Conservation (phyloP, 1,140 invertebrate genomes). For the Drosophila ficusphila region DNA sequence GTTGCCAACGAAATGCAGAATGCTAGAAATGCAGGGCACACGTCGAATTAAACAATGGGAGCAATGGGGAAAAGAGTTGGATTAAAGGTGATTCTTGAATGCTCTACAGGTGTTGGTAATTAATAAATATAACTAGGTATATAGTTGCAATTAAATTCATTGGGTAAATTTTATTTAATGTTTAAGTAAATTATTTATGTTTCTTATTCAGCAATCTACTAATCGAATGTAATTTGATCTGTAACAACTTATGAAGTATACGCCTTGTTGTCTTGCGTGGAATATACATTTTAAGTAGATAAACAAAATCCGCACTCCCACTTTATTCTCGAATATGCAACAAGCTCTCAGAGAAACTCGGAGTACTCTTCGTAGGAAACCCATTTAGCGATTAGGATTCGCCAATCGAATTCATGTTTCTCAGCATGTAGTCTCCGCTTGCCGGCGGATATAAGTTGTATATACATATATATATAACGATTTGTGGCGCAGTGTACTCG, state of each 20-base stretch:
- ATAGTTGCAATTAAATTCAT: too few species aligned
- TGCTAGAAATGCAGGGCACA: constrained; percentile 28
- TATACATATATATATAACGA: constrained; percentile 27
- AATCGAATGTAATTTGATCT: background rate
- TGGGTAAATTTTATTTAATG: too few species aligned
- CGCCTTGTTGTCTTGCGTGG: background rate
- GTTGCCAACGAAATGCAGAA: constrained; percentile 33
- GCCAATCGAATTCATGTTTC: constrained; percentile 79
- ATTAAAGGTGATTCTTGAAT: background rate
- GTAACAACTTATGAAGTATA: background rate
- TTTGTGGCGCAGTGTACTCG: constrained; percentile 70
- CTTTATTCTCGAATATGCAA: background rate
- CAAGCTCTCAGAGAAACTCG: background rate
- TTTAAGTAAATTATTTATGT: too few species aligned
- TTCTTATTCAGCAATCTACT: too few species aligned
- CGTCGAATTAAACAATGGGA: constrained; percentile 18
- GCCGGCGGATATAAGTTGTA: constrained; percentile 30
- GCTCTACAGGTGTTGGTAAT: background rate
- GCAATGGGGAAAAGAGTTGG: background rate
- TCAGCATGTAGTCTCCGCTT: constrained; percentile 55
- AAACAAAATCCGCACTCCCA: background rate
- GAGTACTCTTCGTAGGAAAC: constrained; percentile 16
- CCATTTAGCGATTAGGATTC: constrained; percentile 63
- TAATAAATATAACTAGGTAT: background rate
- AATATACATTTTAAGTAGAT: background rate